phyloP scores from a whole-genome alignment of 2,888 invertebrate species.

The Leptarthrus brevirostris region DNA sequence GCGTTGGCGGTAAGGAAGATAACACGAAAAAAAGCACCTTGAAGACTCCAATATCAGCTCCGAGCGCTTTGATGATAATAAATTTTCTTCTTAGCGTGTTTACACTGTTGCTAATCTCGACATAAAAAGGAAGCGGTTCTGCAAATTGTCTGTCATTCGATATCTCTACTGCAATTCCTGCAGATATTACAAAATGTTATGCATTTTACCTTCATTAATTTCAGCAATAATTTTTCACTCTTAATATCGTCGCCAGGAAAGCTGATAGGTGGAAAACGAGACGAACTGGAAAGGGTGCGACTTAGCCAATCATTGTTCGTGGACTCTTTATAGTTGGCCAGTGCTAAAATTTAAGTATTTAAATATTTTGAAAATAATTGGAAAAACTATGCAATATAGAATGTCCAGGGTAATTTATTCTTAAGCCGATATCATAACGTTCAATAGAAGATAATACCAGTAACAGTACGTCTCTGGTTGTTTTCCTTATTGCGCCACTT shows the following conservation, averaged over 20 bases:
- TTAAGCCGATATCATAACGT: too few species aligned
- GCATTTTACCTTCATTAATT: conserved; percentile 31
- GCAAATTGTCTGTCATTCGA: conserved; percentile 38
- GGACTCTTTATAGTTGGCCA: too few species aligned
- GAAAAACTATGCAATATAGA: too few species aligned
- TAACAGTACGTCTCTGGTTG: too few species aligned
- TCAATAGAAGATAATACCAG: too few species aligned
- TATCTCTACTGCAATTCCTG: conserved; percentile 18
- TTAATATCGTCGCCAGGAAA: conserved; percentile 15
- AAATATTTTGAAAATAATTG: too few species aligned
- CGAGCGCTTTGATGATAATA: conserved; percentile 17
- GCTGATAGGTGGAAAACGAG: background rate
- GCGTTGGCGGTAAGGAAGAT: conserved; percentile 32
- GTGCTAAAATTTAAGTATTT: too few species aligned
- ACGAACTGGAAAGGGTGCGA: too few species aligned
- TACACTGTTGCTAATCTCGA: conserved; percentile 37
- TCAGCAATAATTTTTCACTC: conserved; percentile 22
- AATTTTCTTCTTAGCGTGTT: conserved; percentile 24
- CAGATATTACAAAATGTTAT: conserved; percentile 37
- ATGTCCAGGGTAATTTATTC: too few species aligned
- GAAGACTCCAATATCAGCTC: background rate
- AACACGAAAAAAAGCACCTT: conserved; percentile 17
- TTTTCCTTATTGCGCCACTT: too few species aligned
- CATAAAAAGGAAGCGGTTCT: conserved; percentile 39
- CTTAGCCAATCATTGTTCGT: too few species aligned